Base-by-base conservation (phyloP, 2,797 vertebrate species). In the Sebastolobus alascanus region DNA sequence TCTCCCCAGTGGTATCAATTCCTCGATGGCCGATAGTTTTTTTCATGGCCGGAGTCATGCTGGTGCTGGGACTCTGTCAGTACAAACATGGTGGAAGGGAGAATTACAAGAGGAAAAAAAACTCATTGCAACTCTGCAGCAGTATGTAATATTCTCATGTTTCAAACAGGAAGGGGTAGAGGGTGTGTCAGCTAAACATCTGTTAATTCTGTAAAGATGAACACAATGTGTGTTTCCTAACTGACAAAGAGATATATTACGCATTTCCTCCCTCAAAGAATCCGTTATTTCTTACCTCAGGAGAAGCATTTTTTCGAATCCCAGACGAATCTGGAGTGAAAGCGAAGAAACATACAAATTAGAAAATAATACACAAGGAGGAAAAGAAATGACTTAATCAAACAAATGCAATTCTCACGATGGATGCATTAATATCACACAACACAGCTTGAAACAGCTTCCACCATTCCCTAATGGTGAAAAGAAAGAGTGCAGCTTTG, bases 1-100 rank as follows among this genome's bases (percentile, higher is more conserved):
- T 99, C 84, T 99, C 98, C 1, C 98, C 98, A 0, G 97, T 98
- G 64, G 96, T 96, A 91, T 99, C 96, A 73, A 99, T 97, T 66
- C 98, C 93, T 75, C 98, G 93, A 90, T 99, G 98, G 1, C 98
- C 98, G 16, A 97, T 96, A 0, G 95, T 96, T 77, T 96, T 98
- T 92, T 96, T 97, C 90, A 96, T 96, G 1, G 95, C 94, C 27
- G 95, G 97, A 0, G 95, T 77, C 72, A 92, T 88, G 80, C 85
- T 90, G 0, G 95, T 91, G 22, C 90, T 92, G 0, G 96, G 88
- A 82, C 93, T 88, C 97, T 99, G 90, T 87, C 59, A 80, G 68
- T 18, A 63, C 25, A 87, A 89, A 86, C 18, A 75, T 9, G 22
- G 9, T 0, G 71, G 16, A 67, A 78, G 22, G 73, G n/a, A 80